Evolutionary conservation across 2,797 vertebrate species (phyloP).

Genomic region (Schizothorax lantsangensis): DNA sequence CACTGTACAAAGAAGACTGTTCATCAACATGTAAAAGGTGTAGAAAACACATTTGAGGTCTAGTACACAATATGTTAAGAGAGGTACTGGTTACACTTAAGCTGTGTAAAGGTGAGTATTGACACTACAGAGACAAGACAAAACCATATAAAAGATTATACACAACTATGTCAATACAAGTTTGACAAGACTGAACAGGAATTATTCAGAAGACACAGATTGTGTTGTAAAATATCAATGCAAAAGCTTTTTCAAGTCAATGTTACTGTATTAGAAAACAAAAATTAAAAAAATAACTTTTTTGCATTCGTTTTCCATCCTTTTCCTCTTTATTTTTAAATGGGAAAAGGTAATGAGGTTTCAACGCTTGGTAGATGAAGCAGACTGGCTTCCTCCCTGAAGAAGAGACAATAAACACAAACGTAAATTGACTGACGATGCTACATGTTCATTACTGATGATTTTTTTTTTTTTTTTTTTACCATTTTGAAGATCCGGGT

Average conservation of each 20-base stretch:
- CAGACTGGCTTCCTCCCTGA: slow-evolving; percentile 88
- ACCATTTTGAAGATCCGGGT: slow-evolving; percentile 99
- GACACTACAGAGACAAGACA: slow-evolving; percentile 13
- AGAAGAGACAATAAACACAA: slow-evolving; percentile 63
- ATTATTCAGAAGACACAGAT: slow-evolving; percentile 68
- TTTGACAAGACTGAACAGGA: background rate
- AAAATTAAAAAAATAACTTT: slow-evolving; percentile 53
- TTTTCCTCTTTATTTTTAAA: slow-evolving; percentile 67
- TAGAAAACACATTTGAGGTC: slow-evolving; percentile 7
- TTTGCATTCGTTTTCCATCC: slow-evolving; percentile 63
- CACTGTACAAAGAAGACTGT: background rate
- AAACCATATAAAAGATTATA: background rate
- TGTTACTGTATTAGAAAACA: slow-evolving; percentile 74
- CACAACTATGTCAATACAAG: background rate
- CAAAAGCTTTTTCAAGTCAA: slow-evolving; percentile 64
- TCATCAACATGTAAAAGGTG: background rate
- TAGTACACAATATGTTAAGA: slow-evolving; percentile 3
- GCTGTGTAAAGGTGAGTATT: background rate
- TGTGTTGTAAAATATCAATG: slow-evolving; percentile 77
- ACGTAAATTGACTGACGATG: background rate
- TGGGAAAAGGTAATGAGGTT: slow-evolving; percentile 60
- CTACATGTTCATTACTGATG: background rate
- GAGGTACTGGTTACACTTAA: background rate
- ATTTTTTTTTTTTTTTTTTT: too few species aligned
- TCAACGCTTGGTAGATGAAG: slow-evolving; percentile 95